Evolutionary conservation across 2,888 invertebrate genomes (phyloP), one percentile per base, ranked within the genome.

Genomic region (Microctonus hyperodae): DNA sequence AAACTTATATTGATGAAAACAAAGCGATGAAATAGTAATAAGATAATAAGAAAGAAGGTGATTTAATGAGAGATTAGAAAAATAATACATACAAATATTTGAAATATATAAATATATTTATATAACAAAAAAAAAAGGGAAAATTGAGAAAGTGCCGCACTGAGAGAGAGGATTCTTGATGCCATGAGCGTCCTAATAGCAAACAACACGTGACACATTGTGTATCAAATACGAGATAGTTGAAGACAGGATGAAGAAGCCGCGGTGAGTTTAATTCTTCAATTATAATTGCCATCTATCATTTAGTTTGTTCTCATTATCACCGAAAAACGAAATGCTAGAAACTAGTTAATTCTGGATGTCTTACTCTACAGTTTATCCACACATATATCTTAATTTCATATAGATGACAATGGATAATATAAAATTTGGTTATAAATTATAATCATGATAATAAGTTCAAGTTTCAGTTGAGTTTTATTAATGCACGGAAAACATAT

Each of bases 161-260:
- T 0, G n/a, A 50, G 13, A 31, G 22, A 22, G 16, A 20, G 13
- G 35, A 13, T 57, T 35, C 67, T 70, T 69, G 73, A 75, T 76
- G 73, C 76, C 76, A 78, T 78, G 78, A 78, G 77, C 75, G 76
- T 73, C 75, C 70, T 71, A 65, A 75, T 73, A 70, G 71, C 70
- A 64, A 68, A 71, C 69, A 74, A 75, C 79, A 79, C 79, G 79
- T 79, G 79, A 79, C 79, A 79, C 73, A 72, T 69, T 74, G 75
- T 71, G 73, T 70, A 70, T 72, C 72, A 71, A 74, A 71, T 71
- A 73, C 76, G 74, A 66, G 69, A 62, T 65, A 37, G 72, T 72
- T 60, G 72, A 70, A 57, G 68, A 67, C 78, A 75, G 72, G 78
- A 80, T 80, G 80, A 80, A 79, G 78, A 80, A 74, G 77, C 80